These are phyloP conservation scores for Acanthornis magna DNA, from an alignment of 2,797 vertebrate genomes.

Conservation along the genomic window DNA sequence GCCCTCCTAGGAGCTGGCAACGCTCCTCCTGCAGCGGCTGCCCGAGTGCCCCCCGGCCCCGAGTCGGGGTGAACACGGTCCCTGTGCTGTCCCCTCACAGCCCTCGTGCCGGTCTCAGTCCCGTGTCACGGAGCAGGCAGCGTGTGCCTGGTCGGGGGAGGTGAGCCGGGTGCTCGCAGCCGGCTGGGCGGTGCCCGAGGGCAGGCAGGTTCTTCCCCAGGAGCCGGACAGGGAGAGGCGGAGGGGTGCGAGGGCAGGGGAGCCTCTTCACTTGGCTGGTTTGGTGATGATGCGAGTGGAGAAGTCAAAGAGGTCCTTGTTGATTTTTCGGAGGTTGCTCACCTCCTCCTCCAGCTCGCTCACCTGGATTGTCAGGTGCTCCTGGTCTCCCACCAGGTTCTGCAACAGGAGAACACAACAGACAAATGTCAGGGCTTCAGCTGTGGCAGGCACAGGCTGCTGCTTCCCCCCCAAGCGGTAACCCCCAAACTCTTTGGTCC, in stretches of 20 bases:
- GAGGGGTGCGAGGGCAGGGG: neutral
- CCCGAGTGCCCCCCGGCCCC: neutral
- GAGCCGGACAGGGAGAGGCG: neutral
- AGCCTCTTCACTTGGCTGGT: constrained; percentile 70
- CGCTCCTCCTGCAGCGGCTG: neutral
- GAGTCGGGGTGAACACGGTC: neutral
- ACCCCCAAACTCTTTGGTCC: fast-evolving
- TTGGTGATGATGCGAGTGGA: constrained; percentile 89
- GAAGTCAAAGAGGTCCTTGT: constrained; percentile 94
- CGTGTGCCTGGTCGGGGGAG: neutral
- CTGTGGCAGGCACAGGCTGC: neutral
- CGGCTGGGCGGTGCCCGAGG: neutral
- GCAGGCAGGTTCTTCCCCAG: neutral
- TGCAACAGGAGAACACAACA: constrained; percentile 31
- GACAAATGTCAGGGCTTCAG: neutral
- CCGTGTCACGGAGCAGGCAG: neutral
- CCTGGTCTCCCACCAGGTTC: constrained; percentile 88
- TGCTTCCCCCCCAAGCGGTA: neutral
- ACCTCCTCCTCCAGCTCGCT: constrained; percentile 93
- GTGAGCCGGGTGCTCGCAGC: neutral
- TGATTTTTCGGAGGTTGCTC: constrained; percentile 90
- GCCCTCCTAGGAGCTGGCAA: neutral
- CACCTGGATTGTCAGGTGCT: constrained; percentile 88
- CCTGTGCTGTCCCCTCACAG: neutral
- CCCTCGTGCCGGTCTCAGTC: neutral